These are phyloP conservation scores for Piaya cayana DNA, from an alignment of 2,113 vertebrate species.

Conservation along the genomic window DNA sequence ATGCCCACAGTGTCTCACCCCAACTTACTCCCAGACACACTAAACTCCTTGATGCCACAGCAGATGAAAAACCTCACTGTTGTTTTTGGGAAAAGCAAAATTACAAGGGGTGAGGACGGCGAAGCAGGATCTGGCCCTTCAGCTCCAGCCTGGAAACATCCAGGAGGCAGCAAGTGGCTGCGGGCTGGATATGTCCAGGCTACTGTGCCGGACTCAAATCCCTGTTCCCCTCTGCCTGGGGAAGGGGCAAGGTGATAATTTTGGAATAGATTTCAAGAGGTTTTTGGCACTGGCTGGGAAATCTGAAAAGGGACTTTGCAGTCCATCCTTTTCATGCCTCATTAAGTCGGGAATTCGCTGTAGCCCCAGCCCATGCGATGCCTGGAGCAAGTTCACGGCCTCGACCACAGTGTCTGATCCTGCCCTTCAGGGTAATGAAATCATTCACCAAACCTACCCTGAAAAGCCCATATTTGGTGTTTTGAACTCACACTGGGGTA, in stretches of 20 bases:
- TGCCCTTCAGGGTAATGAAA: not conserved
- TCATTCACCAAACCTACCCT: not conserved
- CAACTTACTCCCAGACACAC: not conserved
- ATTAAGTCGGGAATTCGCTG: conserved; percentile 42
- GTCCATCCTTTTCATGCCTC: conserved; percentile 28
- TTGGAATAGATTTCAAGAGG: not conserved
- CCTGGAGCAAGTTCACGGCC: conserved; percentile 59
- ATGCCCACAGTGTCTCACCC: not conserved
- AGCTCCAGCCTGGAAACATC: not conserved
- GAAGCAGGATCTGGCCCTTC: not conserved
- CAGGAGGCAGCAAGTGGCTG: not conserved
- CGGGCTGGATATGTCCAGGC: not conserved
- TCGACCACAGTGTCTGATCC: not conserved
- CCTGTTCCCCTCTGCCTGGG: not conserved
- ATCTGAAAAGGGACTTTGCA: not conserved
- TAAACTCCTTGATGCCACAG: not conserved
- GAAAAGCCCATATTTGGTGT: not conserved
- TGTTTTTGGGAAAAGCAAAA: not conserved
- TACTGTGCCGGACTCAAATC: not conserved
- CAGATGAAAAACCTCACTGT: rapidly evolving
- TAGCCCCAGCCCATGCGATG: not conserved
- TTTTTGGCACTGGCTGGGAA: not conserved
- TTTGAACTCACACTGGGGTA: not conserved
- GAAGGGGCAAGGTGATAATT: not conserved
- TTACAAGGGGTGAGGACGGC: not conserved